Evolutionary conservation across 2,888 invertebrate species (phyloP).

Genomic region (Polia nebulosa): DNA sequence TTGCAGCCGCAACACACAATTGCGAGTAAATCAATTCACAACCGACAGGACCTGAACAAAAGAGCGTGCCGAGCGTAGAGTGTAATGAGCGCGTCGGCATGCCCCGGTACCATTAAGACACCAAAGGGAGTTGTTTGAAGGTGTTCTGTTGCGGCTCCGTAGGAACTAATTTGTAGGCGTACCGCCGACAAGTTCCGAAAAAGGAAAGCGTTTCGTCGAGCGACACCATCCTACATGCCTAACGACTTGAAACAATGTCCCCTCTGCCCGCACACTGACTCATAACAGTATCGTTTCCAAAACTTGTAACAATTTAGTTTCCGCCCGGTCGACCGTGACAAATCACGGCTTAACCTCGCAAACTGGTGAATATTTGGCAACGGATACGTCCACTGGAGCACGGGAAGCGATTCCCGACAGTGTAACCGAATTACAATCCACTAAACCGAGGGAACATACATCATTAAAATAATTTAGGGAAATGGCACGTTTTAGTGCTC

Average conservation of each 20-base stretch:
- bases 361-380: constrained; percentile 76
- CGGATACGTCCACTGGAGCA: constrained; percentile 66
- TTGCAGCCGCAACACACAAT: constrained; percentile 79
- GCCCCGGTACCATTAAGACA: constrained; percentile 79
- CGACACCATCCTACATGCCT: constrained; percentile 77
- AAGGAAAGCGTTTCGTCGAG: constrained; percentile 76
- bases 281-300: constrained; percentile 67
- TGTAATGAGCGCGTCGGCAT: constrained; percentile 75
- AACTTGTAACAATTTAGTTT: constrained; percentile 67
- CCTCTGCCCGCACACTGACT: constrained; percentile 67
- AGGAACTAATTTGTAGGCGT: constrained; percentile 84
- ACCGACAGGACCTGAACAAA: constrained; percentile 80
- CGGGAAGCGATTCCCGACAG: constrained; percentile 74
- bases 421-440: constrained; percentile 82
- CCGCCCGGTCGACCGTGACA: constrained; percentile 67
- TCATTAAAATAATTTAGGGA: constrained; percentile 87
- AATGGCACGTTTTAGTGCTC: constrained; percentile 85
- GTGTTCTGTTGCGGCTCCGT: constrained; percentile 73
- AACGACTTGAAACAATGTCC: constrained; percentile 80
- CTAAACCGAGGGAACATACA: constrained; percentile 81
- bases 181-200: constrained; percentile 73
- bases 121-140: constrained; percentile 77
- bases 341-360: constrained; percentile 69
- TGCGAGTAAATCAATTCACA: constrained; percentile 85
- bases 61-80: constrained; percentile 71